Evolutionary conservation across 2,888 invertebrate species (phyloP), one percentile per base, ranked within the genome.

Genomic region (Eupeodes latifasciatus): DNA sequence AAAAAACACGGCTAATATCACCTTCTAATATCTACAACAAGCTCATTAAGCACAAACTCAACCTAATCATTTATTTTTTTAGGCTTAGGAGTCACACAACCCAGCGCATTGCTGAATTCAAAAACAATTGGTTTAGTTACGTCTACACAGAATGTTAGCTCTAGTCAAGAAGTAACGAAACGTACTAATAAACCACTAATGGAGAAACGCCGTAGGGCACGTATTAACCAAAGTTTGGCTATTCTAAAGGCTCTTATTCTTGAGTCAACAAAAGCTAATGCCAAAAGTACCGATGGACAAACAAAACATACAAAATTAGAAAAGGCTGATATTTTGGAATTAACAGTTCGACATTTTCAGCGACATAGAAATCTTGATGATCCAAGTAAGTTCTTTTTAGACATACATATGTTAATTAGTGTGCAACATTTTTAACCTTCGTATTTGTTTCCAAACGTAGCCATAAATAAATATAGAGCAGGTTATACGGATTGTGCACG

Each of bases 271-370:
- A 95, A 95, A 83, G 92, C 92, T 90, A 93, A 92, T 90, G 91
- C 93, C 77, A 94, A 94, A 90, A 92, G 91, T 12, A 90, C 91
- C 3, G 92, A 94, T 94, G 91, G 95, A 94, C 94, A 96, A 89
- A 92, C 96, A 72, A 96, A 96, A 91, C 97, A 97, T 92, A 96
- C 96, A 87, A 97, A 97, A 93, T 94, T 97, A 92, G 97, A 97
- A 93, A 97, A 97, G 92, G 93, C 93, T 16, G 97, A 97, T 93
- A 97, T 97, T 90, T 93, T 97, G 89, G 97, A 97, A 93, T 94
- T 97, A 92, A 97, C 97, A 2, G 97, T 97, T 71, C 94, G 97
- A 82, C 97, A 97, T 93, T 95, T 98, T 90, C 97, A 97, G 92
- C 93, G 96, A 90, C 96, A 96, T 92, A 95, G 96, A 89, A 96